Conservation (phyloP, 2,113 vertebrate genomes). For the Grammomys dolichurus region DNA sequence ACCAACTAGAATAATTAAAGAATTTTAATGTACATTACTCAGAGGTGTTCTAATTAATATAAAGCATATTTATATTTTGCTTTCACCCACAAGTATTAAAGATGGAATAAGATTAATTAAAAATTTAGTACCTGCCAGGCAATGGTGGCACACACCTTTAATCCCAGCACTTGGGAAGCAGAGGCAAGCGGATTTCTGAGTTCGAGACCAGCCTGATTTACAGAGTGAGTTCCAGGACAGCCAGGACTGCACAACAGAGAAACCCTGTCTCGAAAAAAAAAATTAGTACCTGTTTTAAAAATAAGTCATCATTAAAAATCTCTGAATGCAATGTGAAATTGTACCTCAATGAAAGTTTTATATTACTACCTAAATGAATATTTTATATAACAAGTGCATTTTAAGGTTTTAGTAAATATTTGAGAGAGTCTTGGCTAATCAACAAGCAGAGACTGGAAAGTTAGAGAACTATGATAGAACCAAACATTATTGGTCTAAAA, state of each 20-base stretch:
- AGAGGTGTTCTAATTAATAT: neutral
- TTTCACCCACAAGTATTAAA: neutral
- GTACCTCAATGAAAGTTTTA: neutral
- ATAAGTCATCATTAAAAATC: neutral
- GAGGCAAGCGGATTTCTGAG: no score
- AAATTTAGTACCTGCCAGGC: neutral
- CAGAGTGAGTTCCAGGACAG: no score
- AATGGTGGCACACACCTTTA: no score
- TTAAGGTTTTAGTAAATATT: neutral
- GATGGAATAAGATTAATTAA: neutral
- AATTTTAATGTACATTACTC: neutral
- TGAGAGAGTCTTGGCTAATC: neutral
- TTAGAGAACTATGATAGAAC: neutral
- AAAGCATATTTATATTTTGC: neutral
- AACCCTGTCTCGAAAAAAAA: neutral
- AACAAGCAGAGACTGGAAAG: neutral
- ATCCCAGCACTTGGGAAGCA: no score
- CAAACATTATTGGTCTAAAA: neutral
- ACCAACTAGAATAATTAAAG: neutral
- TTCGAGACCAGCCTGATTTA: no score
- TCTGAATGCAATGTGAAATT: neutral
- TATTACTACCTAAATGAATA: neutral
- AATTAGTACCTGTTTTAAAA: neutral
- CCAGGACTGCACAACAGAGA: no score
- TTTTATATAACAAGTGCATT: neutral